Evolutionary conservation across 2,797 vertebrate genomes (phyloP), one percentile per base, ranked within the genome.

Genomic region (Coluber constrictor): DNA sequence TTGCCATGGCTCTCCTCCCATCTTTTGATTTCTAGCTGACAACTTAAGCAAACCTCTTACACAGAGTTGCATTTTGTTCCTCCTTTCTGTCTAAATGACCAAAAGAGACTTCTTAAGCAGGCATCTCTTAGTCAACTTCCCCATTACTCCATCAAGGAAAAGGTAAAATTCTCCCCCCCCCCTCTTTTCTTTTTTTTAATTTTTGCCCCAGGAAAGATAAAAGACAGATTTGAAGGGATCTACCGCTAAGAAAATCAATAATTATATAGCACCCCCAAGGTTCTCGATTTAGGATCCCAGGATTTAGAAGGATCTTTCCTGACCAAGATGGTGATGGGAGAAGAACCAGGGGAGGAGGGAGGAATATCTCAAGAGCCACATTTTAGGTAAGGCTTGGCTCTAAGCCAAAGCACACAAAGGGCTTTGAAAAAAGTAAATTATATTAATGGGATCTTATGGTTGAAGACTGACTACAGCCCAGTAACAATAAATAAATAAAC

Each of bases 401-500:
- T 5, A 1, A 54, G 66, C 29, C 10, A 86, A 37, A 43, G 5
- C 15, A 90, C 6, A 3, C 1, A 55, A 54, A 83, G 23, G 0
- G 3, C 56, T 87, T 83, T 29, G n/a, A 25, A 79, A 86, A 51
- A 61, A 61, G 60, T 8, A 61, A 61, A 61, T 61, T 4, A 4
- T 27, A 4, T 25, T 29, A 83, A 37, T 23, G 51, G 27, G 47
- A 54, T 23, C 7, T 54, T 25, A 54, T 54, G 66, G 8, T 27
- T 7, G 25, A 12, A 43, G 56, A n/a, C 57, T 0, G 63, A 70
- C 23, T 5, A 47, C 54, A 60, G 37, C 27, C 55, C 56, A 27
- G 4, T 74, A n/a, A 9, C 63, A 37, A 10, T 1, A 13, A 3
- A 1, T 1, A 20, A 37, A 10, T 1, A 13, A 3, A 1, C 0